phyloP scores from a whole-genome alignment of 1,140 invertebrate genomes.

The Nebria ingens region DNA sequence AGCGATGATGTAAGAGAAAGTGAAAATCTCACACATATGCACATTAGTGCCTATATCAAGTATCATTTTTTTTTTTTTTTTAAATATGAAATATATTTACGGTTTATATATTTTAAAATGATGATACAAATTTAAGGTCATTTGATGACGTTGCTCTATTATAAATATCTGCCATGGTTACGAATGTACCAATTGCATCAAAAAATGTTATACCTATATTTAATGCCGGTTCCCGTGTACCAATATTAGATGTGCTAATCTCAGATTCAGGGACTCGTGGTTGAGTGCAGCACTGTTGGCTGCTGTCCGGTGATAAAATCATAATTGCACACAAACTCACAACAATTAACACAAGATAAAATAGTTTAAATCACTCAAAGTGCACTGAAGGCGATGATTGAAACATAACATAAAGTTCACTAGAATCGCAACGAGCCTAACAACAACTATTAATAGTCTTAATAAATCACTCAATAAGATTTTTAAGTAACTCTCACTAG shows the following conservation, averaged over 20 bases:
- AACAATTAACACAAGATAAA: background rate
- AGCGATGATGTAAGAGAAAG: constrained; percentile 13
- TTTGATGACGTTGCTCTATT: background rate
- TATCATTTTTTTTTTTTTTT: background rate
- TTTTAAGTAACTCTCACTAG: too few relatives aligned
- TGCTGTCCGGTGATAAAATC: constrained; percentile 33
- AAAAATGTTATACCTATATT: constrained; percentile 34
- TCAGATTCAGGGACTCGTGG: constrained; percentile 22
- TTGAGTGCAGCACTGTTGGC: constrained; percentile 20
- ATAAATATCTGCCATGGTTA: background rate
- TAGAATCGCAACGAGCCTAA: too few relatives aligned
- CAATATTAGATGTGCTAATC: constrained; percentile 15
- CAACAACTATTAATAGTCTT: too few relatives aligned
- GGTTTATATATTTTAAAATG: background rate
- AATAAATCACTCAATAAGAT: too few relatives aligned
- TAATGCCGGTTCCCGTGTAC: constrained; percentile 28
- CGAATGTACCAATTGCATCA: background rate
- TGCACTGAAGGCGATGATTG: too few relatives aligned
- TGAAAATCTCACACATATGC: constrained; percentile 8
- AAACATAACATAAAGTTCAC: too few relatives aligned
- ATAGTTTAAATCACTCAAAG: too few relatives aligned
- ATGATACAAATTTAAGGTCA: too few relatives aligned
- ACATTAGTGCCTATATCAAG: too few relatives aligned
- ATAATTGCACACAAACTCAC: constrained; percentile 17
- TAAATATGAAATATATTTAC: background rate